phyloP scores from a whole-genome alignment of 1,140 invertebrate genomes.

The Zaprionus lachaisei region DNA sequence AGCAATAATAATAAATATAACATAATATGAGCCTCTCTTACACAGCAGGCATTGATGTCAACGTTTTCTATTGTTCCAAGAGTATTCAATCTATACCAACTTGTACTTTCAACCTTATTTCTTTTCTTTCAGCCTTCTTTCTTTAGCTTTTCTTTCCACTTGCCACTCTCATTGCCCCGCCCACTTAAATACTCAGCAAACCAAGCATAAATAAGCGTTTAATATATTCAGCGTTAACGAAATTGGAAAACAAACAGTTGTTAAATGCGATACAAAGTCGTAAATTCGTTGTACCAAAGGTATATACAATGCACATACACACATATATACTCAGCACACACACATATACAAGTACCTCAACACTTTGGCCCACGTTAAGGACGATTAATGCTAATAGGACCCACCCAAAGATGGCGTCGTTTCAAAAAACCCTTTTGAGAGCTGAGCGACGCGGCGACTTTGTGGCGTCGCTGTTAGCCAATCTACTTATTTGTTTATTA shows the following conservation, averaged over 20 bases:
- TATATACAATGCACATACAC: conserved; percentile 42
- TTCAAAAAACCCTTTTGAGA: conserved; percentile 57
- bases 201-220: conserved; percentile 59
- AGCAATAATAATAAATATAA: no score
- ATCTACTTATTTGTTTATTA: conserved; percentile 75
- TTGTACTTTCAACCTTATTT: background rate
- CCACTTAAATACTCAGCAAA: conserved; percentile 54
- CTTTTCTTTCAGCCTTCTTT: background rate
- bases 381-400: conserved; percentile 74
- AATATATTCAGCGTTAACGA: conserved; percentile 55
- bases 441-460: conserved; percentile 50
- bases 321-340: conserved; percentile 2
- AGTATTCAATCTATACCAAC: background rate
- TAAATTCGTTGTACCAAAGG: conserved; percentile 52
- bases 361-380: background rate
- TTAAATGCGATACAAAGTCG: conserved; percentile 69
- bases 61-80: no score
- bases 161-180: conserved; percentile 10
- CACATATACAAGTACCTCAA: background rate
- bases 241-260: conserved; percentile 77
- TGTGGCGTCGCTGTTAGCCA: conserved; percentile 62
- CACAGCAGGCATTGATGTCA: no score
- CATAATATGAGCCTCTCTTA: no score
- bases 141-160: background rate
- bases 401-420: conserved; percentile 52